phyloP scores from a whole-genome alignment of 2,797 vertebrate species.

The Coregonus sp. region DNA sequence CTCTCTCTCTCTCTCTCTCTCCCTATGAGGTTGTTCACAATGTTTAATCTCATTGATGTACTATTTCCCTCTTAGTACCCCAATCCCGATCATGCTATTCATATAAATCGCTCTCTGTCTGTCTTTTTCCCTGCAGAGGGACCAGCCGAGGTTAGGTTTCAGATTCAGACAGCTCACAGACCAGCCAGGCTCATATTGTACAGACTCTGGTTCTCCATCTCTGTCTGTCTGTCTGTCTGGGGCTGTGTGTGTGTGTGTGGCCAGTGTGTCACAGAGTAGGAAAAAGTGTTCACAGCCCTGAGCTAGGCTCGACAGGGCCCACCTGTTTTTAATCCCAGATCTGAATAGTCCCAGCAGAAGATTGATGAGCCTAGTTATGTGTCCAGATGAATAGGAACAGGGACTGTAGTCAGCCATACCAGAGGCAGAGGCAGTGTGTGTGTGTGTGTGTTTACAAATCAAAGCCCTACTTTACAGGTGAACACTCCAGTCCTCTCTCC shows the following conservation, averaged over 20 bases:
- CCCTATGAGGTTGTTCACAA: no score
- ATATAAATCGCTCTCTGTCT: slow-evolving; percentile 6
- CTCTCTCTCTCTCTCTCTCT: no score
- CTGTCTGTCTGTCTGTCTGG: slow-evolving; percentile 49
- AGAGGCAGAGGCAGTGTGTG: slow-evolving; percentile 59
- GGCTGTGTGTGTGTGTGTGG: slow-evolving; percentile 24
- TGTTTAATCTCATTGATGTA: background rate
- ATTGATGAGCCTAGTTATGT: slow-evolving; percentile 78
- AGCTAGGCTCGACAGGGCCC: slow-evolving; percentile 61
- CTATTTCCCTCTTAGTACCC: background rate
- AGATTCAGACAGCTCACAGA: slow-evolving; percentile 53
- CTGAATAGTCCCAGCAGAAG: slow-evolving; percentile 59
- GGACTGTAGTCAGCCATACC: slow-evolving; percentile 56
- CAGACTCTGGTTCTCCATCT: slow-evolving; percentile 52
- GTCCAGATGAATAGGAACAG: slow-evolving; percentile 72
- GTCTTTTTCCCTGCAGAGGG: slow-evolving; percentile 37
- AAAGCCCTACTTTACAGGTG: background rate
- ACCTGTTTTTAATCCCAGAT: slow-evolving; percentile 72
- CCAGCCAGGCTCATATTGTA: slow-evolving; percentile 34
- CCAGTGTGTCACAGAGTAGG: slow-evolving; percentile 61
- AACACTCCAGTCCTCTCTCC: background rate
- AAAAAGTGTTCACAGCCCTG: slow-evolving; percentile 67
- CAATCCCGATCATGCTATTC: background rate
- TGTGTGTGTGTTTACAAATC: slow-evolving; percentile 23
- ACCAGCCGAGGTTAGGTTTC: slow-evolving; percentile 46